phyloP scores from a whole-genome alignment of 2,797 vertebrate genomes.

The Menidia menidia region DNA sequence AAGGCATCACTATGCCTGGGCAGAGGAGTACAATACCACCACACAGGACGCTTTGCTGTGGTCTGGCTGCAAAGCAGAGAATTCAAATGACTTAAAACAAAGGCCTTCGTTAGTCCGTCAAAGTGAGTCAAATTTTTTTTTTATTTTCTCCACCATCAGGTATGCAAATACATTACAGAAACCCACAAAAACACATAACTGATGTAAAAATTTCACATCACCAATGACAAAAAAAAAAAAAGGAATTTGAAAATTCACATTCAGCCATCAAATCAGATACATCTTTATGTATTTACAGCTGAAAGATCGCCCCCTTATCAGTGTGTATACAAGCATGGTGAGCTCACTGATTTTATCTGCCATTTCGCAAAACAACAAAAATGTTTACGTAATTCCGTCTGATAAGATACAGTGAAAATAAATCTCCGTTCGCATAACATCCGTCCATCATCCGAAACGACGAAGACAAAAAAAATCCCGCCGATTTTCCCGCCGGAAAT shows the following conservation, averaged over 20 bases:
- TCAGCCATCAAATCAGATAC: conserved; percentile 16
- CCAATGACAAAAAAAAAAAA: conserved; percentile 18
- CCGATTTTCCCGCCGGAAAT: not conserved
- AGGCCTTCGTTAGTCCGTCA: conserved; percentile 29
- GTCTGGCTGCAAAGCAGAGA: conserved; percentile 20
- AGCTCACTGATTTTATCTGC: conserved; percentile 20
- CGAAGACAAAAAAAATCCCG: conserved; percentile 2
- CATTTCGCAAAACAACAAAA: conserved; percentile 22
- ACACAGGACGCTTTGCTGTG: conserved; percentile 49
- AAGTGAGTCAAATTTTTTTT: conserved; percentile 52
- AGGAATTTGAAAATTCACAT: not conserved
- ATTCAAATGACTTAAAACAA: conserved; percentile 76
- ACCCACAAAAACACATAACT: conserved; percentile 28
- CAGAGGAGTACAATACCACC: conserved; percentile 52
- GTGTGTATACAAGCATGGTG: conserved; percentile 25
- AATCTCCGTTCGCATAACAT: conserved; percentile 24
- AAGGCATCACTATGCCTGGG: conserved; percentile 69
- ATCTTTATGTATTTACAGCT: conserved; percentile 61
- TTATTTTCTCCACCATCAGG: conserved; percentile 37
- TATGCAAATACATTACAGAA: conserved; percentile 51
- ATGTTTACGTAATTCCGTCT: not conserved
- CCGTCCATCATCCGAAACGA: conserved; percentile 30
- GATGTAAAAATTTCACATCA: conserved; percentile 38
- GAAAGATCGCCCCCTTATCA: conserved; percentile 20
- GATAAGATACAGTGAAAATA: conserved; percentile 61